Evolutionary conservation across 2,888 invertebrate genomes (phyloP).

Genomic region (Nephrotoma appendiculata): DNA sequence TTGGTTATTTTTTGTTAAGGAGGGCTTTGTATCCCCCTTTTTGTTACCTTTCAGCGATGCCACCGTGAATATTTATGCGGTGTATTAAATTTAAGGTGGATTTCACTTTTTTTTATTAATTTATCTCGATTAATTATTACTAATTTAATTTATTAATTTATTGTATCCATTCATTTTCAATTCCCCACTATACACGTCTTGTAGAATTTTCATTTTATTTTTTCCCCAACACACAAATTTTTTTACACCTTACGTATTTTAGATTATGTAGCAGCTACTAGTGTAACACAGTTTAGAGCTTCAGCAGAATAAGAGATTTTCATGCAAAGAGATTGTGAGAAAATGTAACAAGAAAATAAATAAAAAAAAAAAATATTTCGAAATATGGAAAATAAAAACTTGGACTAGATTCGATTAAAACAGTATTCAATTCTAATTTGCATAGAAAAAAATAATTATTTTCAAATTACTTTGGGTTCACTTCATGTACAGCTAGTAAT

Average conservation of each 20-base stretch:
- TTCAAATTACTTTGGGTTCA: not conserved
- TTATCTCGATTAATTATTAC: not conserved
- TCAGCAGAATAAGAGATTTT: not conserved
- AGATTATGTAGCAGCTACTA: not conserved
- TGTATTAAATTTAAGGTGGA: not conserved
- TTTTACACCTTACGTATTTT: not conserved
- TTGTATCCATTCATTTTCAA: not conserved
- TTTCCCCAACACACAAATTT: not conserved
- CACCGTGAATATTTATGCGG: conserved; percentile 15
- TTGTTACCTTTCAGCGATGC: conserved; percentile 18
- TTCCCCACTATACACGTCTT: not conserved
- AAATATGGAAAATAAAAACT: not conserved
- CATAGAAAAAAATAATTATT: not conserved
- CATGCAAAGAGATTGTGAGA: not conserved
- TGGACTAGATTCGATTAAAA: not conserved
- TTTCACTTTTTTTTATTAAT: not conserved
- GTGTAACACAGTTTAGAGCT: not conserved
- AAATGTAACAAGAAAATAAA: not conserved
- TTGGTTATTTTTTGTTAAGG: not conserved
- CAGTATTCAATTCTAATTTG: not conserved
- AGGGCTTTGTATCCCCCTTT: conserved; percentile 19
- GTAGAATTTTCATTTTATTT: not conserved
- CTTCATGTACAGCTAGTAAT: not conserved
- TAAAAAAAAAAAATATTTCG: not conserved
- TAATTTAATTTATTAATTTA: not conserved